These are phyloP conservation scores for Pandemis corylana DNA, from an alignment of 2,888 invertebrate species.

Conservation along the genomic window DNA sequence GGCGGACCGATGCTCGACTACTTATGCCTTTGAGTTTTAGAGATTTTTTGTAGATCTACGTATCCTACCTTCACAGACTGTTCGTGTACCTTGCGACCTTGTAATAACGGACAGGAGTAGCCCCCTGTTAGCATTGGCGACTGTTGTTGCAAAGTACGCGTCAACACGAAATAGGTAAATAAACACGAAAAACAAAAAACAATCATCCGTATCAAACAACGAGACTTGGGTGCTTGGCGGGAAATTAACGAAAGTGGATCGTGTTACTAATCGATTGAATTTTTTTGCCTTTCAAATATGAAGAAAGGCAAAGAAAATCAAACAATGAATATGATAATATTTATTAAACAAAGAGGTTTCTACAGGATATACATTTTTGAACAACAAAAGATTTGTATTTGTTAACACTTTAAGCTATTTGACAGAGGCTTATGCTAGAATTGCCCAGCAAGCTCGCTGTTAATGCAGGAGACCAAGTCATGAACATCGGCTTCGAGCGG, in stretches of 20 bases:
- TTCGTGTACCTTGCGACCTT: not conserved
- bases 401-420: slow-evolving; percentile 15
- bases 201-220: no score
- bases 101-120: not conserved
- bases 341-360: not conserved
- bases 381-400: not conserved
- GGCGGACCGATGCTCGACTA: slow-evolving; percentile 50
- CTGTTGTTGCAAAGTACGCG: not conserved
- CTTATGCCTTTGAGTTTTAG: slow-evolving; percentile 11
- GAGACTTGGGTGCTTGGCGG: no score
- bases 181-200: not conserved
- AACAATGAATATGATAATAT: not conserved
- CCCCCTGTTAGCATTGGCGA: no score
- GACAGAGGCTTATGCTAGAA: slow-evolving; percentile 56
- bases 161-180: not conserved
- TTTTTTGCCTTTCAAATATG: no score
- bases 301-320: no score
- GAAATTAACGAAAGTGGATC: no score
- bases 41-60: not conserved
- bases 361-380: not conserved
- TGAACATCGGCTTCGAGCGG: slow-evolving; percentile 66
- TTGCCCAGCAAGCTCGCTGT: slow-evolving; percentile 52
- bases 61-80: not conserved
- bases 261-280: no score
- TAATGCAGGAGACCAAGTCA: slow-evolving; percentile 48